Base-by-base conservation (phyloP, 2,888 invertebrate genomes). In the Polyommatus iphigenia region DNA sequence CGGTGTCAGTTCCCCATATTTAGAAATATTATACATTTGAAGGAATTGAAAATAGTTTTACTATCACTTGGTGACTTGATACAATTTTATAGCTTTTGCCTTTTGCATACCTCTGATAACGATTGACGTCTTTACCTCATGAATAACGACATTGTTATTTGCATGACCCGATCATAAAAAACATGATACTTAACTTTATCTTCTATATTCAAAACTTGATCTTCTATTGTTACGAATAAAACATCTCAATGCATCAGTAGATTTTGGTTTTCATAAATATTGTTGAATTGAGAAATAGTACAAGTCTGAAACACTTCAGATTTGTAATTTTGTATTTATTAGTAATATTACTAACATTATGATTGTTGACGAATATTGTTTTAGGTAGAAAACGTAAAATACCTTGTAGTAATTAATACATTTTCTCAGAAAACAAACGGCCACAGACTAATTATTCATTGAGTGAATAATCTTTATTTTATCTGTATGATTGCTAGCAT, bases 401-500 rank as follows among this genome's bases (percentile, higher is more conserved):
- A 29, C 62, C 62, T 29, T 29, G 76, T 62, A 71, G 50, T 71
- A 32, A 32, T 36, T 32, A 32, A 0, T 6, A 7, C 50, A 10
- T 54, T 15, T 75, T 46, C 20, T 73, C 10, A 13, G 73, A 73
- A 73, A 75, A 62, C 57, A 57, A 20, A 54, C 32, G 54, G 20
- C 32, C 24, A 46, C 67, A 32, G 36, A 72, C 77, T 15, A 20
- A 41, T 73, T 72, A 41, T 73, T 72, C 72, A 73, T 78, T 78
- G 62, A 78, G 73, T 24, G 50, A 72, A 79, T 77, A 78, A 80
- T 80, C 77, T 78, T 77, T 76, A 76, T 79, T 80, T 81, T 82
- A 85, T 83, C 82, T 79, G 83, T 80, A 84, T 83, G 85, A 89
- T 88, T 90, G 87, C 89, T 90, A 88, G 88, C 86, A 86, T 86